These are phyloP conservation scores for Diarsia brunnea DNA, from an alignment of 2,888 invertebrate genomes.

Conservation along the genomic window DNA sequence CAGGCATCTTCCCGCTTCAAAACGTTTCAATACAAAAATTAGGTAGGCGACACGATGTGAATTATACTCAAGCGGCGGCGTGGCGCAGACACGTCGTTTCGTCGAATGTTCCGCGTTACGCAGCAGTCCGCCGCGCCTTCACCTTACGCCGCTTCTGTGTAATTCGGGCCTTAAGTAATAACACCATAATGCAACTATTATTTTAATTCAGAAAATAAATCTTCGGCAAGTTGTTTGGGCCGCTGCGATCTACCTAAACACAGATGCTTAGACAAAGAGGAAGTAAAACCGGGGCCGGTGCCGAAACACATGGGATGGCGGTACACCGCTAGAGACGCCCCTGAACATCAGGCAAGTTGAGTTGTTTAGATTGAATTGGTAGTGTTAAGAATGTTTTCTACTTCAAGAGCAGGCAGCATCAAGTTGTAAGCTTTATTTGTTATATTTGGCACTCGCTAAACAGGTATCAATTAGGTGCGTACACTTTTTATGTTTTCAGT, in stretches of 20 bases:
- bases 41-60: no score
- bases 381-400: background rate
- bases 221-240: slow-evolving; percentile 83
- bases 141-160: no score
- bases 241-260: slow-evolving; percentile 86
- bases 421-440: slow-evolving; percentile 1
- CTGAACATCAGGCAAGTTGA: slow-evolving; percentile 83
- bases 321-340: slow-evolving; percentile 85
- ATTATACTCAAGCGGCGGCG: no score
- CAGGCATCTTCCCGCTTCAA: no score
- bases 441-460: background rate
- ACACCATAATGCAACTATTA: background rate
- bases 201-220: slow-evolving; percentile 75
- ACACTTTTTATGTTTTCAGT: slow-evolving; percentile 70
- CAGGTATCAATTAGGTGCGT: background rate
- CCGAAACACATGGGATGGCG: slow-evolving; percentile 88
- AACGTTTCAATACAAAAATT: no score
- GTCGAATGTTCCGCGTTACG: no score
- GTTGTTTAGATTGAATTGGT: background rate
- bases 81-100: no score
- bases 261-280: slow-evolving; percentile 80
- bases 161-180: background rate
- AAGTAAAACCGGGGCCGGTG: slow-evolving; percentile 82
- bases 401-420: background rate
- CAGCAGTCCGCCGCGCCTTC: no score